Conservation (phyloP, 2,888 invertebrate species). For the Chorisops tibialis region DNA sequence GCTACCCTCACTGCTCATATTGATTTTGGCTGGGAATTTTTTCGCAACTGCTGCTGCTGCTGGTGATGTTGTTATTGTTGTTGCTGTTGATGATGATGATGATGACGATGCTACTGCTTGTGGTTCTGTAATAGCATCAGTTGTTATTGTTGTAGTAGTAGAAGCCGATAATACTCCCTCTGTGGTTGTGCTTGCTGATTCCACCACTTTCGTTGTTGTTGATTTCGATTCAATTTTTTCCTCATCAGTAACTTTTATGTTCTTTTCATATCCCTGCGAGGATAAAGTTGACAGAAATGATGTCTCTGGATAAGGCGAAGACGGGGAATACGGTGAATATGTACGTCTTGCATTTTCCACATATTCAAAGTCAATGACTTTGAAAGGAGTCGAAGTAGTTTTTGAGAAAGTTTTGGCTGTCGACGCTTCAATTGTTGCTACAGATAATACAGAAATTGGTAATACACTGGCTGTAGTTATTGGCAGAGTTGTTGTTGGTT, state of each 20-base stretch:
- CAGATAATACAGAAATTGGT: too few relatives aligned
- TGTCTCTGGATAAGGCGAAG: neutral
- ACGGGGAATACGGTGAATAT: neutral
- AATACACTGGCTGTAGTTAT: too few relatives aligned
- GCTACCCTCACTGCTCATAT: slow-evolving; percentile 2
- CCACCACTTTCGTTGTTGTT: slow-evolving; percentile 8
- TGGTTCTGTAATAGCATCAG: neutral
- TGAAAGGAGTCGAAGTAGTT: neutral
- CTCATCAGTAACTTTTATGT: slow-evolving; percentile 42
- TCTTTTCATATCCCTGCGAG: neutral
- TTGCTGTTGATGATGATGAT: slow-evolving; percentile 7
- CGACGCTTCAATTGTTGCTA: neutral
- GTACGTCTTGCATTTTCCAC: neutral
- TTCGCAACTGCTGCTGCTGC: neutral
- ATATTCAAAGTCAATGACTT: neutral
- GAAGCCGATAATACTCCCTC: neutral
- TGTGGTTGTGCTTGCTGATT: neutral
- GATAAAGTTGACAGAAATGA: slow-evolving; percentile 7
- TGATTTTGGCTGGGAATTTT: slow-evolving; percentile 12
- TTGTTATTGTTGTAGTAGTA: too few relatives aligned
- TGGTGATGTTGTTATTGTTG: neutral
- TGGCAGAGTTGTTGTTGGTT: neutral
- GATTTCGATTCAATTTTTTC: slow-evolving; percentile 37
- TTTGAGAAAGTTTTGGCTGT: neutral
- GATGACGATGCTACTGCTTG: neutral